These are phyloP conservation scores for Xestia xanthographa DNA, from an alignment of 2,888 invertebrate species.

Conservation along the genomic window DNA sequence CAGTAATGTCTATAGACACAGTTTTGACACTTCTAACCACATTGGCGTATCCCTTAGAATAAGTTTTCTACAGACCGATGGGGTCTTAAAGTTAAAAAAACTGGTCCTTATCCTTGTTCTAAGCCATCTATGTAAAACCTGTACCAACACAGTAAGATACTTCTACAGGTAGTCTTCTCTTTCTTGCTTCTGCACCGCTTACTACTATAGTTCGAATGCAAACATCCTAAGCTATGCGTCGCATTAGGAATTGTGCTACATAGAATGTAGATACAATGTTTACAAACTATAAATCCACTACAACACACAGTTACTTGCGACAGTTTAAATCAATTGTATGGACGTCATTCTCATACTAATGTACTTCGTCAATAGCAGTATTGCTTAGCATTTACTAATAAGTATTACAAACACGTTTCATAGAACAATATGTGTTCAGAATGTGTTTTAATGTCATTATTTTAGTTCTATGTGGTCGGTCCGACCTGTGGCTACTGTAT, in stretches of 20 bases:
- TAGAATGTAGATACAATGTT: constrained; percentile 45
- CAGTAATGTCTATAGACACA: neutral
- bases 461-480: constrained; percentile 3
- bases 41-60: neutral
- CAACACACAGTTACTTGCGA: constrained; percentile 50
- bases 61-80: too few species aligned
- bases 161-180: neutral
- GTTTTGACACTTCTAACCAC: neutral
- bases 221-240: neutral
- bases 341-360: constrained; percentile 48
- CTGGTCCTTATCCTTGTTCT: neutral
- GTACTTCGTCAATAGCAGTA: neutral
- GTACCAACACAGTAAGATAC: neutral
- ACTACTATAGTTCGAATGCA: neutral
- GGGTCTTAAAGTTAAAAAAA: neutral
- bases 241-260: constrained; percentile 1
- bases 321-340: constrained; percentile 63
- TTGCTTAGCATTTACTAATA: constrained; percentile 8
- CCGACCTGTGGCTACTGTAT: neutral
- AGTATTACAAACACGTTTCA: constrained; percentile 47
- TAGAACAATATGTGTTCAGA: constrained; percentile 34
- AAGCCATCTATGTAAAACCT: neutral
- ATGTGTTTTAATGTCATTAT: constrained; percentile 42
- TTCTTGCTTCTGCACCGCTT: neutral
- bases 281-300: constrained; percentile 62